Evolutionary conservation across 2,888 invertebrate species (phyloP).

Genomic region (Rhagonycha fulva): DNA sequence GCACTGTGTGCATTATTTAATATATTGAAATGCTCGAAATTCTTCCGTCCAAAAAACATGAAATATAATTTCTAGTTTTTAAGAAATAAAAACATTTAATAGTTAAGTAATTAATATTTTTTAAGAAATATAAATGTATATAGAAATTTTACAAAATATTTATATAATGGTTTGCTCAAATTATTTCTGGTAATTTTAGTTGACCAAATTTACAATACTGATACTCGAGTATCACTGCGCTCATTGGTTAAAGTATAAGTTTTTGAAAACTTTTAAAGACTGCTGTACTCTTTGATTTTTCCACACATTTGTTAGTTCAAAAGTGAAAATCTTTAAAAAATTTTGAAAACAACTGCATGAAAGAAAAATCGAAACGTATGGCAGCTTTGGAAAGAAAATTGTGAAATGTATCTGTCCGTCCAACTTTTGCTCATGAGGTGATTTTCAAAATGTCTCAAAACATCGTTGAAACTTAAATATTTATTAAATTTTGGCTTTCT

Average conservation of each 20-base stretch:
- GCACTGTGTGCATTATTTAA: conserved; percentile 41
- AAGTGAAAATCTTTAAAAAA: too few relatives aligned
- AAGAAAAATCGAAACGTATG: neutral
- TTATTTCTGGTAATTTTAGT: neutral
- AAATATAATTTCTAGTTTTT: neutral
- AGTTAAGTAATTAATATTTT: neutral
- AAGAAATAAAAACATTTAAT: neutral
- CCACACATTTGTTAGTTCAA: neutral
- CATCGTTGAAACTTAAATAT: neutral
- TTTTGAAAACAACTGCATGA: neutral
- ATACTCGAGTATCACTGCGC: neutral
- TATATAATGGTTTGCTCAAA: neutral
- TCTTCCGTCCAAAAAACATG: conserved; percentile 44
- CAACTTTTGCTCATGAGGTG: neutral
- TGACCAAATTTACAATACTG: neutral
- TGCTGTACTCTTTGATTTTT: neutral
- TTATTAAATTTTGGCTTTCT: neutral
- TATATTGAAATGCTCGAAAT: conserved; percentile 38
- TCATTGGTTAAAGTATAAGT: neutral
- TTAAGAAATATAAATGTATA: neutral
- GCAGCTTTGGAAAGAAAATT: neutral
- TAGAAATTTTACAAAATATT: neutral
- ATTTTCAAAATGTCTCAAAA: neutral
- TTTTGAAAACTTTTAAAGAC: neutral
- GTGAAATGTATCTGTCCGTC: neutral